Percentiles rank a stretch among this genome's conserved stretches.
Evolutionary conservation across 2,797 vertebrate genomes (phyloP).

Genomic region (Hafferia zeledoni): DNA sequence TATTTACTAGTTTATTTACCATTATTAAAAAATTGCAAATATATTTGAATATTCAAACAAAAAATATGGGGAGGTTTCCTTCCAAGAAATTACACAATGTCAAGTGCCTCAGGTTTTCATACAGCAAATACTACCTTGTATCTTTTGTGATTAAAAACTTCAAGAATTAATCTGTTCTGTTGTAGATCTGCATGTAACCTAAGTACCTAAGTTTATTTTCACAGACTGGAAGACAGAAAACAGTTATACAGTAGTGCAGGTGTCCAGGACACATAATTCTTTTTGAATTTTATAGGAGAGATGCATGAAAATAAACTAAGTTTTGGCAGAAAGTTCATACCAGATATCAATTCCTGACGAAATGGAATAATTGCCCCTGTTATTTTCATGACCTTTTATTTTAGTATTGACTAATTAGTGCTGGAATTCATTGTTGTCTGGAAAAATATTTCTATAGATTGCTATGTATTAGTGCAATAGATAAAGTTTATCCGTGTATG

Average conservation of each 20-base stretch:
- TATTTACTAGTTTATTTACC: not conserved
- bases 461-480: not conserved
- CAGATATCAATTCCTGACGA: not conserved
- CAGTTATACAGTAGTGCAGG: rapidly evolving
- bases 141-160: not conserved
- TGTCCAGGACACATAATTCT: not conserved
- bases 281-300: not conserved
- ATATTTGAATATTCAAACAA: not conserved
- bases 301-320: not conserved
- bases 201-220: rapidly evolving
- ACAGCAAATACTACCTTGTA: not conserved
- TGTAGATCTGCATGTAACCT: not conserved
- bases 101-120: not conserved
- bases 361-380: not conserved
- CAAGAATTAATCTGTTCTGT: not conserved
- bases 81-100: not conserved
- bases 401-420: not conserved
- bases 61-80: not conserved
- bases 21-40: not conserved
- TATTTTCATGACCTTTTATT: not conserved
- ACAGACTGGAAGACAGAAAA: not conserved
- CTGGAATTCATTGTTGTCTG: not conserved
- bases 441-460: not conserved
- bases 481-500: not conserved
- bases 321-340: not conserved